Base-by-base conservation (phyloP, 2,797 vertebrate species). In the Oryzias dopingdopingensis region DNA sequence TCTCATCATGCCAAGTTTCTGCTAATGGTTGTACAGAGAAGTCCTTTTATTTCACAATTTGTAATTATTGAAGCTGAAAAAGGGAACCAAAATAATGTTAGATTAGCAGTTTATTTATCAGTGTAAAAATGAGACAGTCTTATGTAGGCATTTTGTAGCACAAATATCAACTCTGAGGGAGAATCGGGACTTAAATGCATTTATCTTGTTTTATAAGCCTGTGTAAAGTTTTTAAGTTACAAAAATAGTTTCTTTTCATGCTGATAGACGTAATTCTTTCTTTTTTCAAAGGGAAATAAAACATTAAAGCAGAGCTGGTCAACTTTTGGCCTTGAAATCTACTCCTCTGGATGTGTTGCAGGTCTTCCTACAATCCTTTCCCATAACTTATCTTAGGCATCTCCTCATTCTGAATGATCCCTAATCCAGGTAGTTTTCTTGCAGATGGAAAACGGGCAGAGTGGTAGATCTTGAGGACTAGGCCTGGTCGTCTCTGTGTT, bases 201-300 rank as follows among this genome's bases (percentile, higher is more conserved):
- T 59, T 56, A 52, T 42, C 23, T 14, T 2, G 1, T 52, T 62
- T 68, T 48, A 40, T 69, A 14, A 73, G 65, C 51, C 16, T 17
- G 8, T 42, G 1, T 6, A 18, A 47, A 15, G 12, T 46, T 16
- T 5, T 20, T 42, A 1, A 14, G 10, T 14, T 24, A 41, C 23
- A 41, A 16, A 16, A 1, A 13, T 8, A 16, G 12, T 0, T 37
- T 57, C 14, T 42, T 18, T 17, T 58, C 14, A 56, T 13, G 3
- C 3, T 47, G 2, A 43, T 37, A 1, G 20, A 53, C 24, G 42
- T 1, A 18, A 56, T n/a, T 18, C 18, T 1, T 22, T 4, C 1
- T 12, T 6, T 32, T 47, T 41, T 23, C 8, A 5, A 65, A 54
- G 37, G 49, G 29, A 72, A 49, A 47, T 20, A 49, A 32, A 32